Conservation (phyloP, 2,888 invertebrate species). For the Callosobruchus maculatus region DNA sequence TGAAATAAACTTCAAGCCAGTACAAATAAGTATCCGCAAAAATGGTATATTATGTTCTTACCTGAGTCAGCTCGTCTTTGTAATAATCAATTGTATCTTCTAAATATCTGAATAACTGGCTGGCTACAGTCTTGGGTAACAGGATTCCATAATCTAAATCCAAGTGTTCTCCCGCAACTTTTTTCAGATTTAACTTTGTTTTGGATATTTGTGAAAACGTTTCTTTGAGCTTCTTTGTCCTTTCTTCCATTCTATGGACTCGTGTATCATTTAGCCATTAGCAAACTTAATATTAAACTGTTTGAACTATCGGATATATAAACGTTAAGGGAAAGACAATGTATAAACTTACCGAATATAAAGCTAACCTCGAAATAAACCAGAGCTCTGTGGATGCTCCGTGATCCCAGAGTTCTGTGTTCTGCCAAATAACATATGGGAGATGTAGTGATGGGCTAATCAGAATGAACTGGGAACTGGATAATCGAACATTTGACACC, state of each 20-base stretch:
- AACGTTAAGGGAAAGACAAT: too few species aligned
- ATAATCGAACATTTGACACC: not conserved
- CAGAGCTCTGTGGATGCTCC: too few species aligned
- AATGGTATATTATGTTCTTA: slow-evolving; percentile 34
- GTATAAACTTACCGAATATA: not conserved
- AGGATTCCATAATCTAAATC: slow-evolving; percentile 57
- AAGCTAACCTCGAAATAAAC: not conserved
- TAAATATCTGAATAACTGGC: slow-evolving; percentile 51
- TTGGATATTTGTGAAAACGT: slow-evolving; percentile 19
- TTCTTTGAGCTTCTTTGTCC: slow-evolving; percentile 1
- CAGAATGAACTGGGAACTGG: too few species aligned
- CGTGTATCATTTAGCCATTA: not conserved
- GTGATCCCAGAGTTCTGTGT: too few species aligned
- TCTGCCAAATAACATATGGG: too few species aligned
- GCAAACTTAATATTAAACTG: too few species aligned
- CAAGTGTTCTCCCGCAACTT: slow-evolving; percentile 54
- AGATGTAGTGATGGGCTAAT: not conserved
- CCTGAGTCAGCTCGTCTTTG: slow-evolving; percentile 59
- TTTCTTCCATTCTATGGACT: not conserved
- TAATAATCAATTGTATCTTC: slow-evolving; percentile 61
- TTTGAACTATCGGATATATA: too few species aligned
- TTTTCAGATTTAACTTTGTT: slow-evolving; percentile 32
- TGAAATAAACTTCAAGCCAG: too few species aligned
- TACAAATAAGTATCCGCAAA: too few species aligned
- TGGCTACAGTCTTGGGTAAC: slow-evolving; percentile 50